Evolutionary conservation across 2,113 vertebrate genomes (phyloP).

Genomic region (Oceanodroma tethys): DNA sequence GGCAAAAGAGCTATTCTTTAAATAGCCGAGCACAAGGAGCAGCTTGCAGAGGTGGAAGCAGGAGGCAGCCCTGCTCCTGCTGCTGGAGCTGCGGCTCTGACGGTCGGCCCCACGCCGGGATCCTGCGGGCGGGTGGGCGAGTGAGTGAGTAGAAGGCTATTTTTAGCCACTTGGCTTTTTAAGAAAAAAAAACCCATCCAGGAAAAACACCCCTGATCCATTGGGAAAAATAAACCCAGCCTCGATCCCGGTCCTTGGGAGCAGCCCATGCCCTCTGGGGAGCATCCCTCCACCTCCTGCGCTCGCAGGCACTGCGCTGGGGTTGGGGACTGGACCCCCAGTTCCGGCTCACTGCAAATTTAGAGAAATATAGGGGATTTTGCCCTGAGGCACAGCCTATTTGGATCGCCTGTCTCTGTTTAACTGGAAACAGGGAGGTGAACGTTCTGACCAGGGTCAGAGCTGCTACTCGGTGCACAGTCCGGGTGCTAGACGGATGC

Average conservation of each 20-base stretch:
- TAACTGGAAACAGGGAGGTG: not conserved
- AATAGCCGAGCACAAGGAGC: not conserved
- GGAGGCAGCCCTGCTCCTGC: not conserved
- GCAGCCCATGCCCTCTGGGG: not conserved
- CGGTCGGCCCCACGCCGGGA: not conserved
- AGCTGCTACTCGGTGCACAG: not conserved
- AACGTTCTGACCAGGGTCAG: not conserved
- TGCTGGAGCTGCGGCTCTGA: not conserved
- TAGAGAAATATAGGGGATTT: not conserved
- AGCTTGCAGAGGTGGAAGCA: not conserved
- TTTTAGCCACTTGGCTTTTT: not conserved
- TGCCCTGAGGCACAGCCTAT: too few relatives aligned
- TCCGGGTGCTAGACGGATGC: not conserved
- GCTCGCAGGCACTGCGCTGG: fast-evolving
- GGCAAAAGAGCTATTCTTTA: not conserved
- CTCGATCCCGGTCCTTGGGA: fast-evolving
- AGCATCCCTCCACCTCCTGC: not conserved
- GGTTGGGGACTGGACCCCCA: fast-evolving
- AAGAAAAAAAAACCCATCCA: slow-evolving; percentile 16
- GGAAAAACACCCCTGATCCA: not conserved
- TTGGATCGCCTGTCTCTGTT: not conserved
- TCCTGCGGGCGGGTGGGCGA: not conserved
- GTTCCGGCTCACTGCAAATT: fast-evolving
- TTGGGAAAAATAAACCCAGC: not conserved
- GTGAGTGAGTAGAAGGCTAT: not conserved